Percentiles rank a stretch among this genome's conserved stretches.
Conservation (phyloP, 2,888 invertebrate genomes). For the Zelleria hepariella region DNA sequence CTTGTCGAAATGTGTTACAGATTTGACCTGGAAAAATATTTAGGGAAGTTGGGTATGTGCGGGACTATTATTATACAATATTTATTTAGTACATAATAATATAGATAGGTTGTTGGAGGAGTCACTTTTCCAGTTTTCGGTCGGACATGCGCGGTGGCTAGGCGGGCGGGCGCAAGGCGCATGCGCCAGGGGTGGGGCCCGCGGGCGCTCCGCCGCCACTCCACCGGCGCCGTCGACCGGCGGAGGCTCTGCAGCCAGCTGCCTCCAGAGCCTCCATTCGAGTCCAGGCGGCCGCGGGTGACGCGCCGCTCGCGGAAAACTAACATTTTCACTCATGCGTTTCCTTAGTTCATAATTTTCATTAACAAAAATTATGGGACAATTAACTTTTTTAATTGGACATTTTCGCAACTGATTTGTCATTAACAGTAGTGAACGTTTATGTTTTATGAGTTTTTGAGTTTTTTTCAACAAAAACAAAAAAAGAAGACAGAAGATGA, state of each 20-base stretch:
- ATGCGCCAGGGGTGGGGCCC: conserved; percentile 67
- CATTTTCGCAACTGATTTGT: neutral
- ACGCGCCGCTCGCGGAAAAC: conserved; percentile 40
- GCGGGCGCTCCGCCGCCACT: conserved; percentile 53
- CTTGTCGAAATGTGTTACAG: neutral
- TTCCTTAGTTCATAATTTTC: conserved; percentile 25
- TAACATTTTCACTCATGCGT: conserved; percentile 35
- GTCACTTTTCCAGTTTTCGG: conserved; percentile 69
- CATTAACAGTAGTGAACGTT: neutral
- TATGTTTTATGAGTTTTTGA: neutral
- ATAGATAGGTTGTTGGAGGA: conserved; percentile 66
- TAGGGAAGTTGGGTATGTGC: conserved; percentile 47
- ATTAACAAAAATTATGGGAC: neutral
- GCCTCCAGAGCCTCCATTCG: conserved; percentile 22
- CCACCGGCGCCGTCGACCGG: conserved; percentile 61
- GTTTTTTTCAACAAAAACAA: neutral
- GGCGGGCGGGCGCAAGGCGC: conserved; percentile 31
- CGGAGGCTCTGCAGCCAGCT: conserved; percentile 33
- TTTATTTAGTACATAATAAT: conserved; percentile 69
- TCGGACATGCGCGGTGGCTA: conserved; percentile 59
- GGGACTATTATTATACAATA: conserved; percentile 58
- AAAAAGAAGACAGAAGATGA: neutral
- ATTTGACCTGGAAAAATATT: conserved; percentile 21
- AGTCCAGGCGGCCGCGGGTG: conserved; percentile 37
- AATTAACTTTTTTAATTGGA: neutral